Evolutionary conservation across 2,797 vertebrate genomes (phyloP).

Genomic region (Cyprinella venusta): DNA sequence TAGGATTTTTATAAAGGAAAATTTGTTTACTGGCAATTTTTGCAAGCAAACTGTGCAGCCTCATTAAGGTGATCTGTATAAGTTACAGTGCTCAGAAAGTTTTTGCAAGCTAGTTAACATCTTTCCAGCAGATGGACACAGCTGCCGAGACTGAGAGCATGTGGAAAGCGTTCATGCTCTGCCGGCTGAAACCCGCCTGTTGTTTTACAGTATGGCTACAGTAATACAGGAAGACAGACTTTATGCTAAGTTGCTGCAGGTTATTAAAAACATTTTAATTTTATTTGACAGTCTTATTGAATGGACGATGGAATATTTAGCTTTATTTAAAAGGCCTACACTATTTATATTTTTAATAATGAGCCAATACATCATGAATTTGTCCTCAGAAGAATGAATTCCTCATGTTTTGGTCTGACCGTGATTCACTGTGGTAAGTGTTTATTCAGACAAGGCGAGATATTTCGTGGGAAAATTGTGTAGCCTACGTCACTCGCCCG

Average conservation of each 20-base stretch:
- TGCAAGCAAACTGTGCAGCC: neutral
- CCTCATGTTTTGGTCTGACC: neutral
- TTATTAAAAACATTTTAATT: neutral
- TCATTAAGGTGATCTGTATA: neutral
- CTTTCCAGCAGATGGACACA: constrained; percentile 28
- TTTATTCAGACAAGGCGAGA: neutral
- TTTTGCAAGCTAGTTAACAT: constrained; percentile 26
- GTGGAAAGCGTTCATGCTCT: constrained; percentile 21
- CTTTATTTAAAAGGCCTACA: neutral
- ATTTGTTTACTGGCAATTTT: neutral
- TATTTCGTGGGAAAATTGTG: neutral
- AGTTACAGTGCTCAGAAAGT: neutral
- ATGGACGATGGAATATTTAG: neutral
- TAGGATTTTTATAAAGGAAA: neutral
- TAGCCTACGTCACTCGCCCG: neutral
- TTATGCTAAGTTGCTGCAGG: too few species aligned
- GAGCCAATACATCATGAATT: neutral
- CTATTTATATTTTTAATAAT: neutral
- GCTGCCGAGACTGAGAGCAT: neutral
- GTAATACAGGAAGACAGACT: too few species aligned
- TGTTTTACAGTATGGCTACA: neutral
- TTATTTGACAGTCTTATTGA: neutral
- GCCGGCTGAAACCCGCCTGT: neutral
- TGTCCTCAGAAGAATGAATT: too few species aligned
- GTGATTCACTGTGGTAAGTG: neutral